A percentile compares a stretch with the other conserved stretches of the same genome.
Conservation (phyloP, 2,797 vertebrate genomes). For the Acestrorhynchus altus region DNA sequence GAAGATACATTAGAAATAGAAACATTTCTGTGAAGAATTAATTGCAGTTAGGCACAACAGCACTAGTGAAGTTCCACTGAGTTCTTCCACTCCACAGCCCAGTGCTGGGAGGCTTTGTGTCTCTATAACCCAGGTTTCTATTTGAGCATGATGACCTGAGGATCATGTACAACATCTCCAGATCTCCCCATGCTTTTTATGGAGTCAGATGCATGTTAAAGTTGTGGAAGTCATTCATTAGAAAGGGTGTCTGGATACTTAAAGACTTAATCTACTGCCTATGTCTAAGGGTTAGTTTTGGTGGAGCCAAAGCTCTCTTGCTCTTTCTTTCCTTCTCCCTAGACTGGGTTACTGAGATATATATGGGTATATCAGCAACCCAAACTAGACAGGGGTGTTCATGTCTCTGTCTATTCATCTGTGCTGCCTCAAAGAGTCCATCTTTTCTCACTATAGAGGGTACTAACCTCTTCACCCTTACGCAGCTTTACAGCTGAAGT, state of each 20-base stretch:
- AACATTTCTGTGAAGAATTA: neutral
- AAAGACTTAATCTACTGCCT: too few relatives aligned
- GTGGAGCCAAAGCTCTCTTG: neutral
- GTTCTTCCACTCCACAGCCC: too few relatives aligned
- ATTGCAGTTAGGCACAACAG: neutral
- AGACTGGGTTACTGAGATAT: neutral
- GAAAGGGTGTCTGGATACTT: too few relatives aligned
- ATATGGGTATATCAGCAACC: conserved; percentile 3
- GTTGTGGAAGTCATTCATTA: too few relatives aligned
- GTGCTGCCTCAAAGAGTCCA: conserved; percentile 10
- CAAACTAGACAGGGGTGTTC: conserved; percentile 31
- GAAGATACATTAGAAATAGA: too few relatives aligned
- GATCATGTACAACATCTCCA: too few relatives aligned
- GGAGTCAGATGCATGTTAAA: neutral
- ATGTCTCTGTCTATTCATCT: conserved; percentile 14
- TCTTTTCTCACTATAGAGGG: conserved; percentile 28
- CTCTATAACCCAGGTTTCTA: too few relatives aligned
- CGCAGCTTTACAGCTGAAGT: conserved; percentile 30
- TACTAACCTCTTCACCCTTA: conserved; percentile 38
- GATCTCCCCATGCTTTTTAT: too few relatives aligned
- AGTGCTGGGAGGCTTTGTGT: too few relatives aligned
- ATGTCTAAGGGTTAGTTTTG: too few relatives aligned
- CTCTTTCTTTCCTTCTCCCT: neutral
- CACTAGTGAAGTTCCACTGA: too few relatives aligned
- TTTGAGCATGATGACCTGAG: too few relatives aligned